A percentile compares a stretch with the other conserved stretches of the same genome.
Conservation (phyloP, 1,140 invertebrate genomes). For the Scaptomyza montana region DNA sequence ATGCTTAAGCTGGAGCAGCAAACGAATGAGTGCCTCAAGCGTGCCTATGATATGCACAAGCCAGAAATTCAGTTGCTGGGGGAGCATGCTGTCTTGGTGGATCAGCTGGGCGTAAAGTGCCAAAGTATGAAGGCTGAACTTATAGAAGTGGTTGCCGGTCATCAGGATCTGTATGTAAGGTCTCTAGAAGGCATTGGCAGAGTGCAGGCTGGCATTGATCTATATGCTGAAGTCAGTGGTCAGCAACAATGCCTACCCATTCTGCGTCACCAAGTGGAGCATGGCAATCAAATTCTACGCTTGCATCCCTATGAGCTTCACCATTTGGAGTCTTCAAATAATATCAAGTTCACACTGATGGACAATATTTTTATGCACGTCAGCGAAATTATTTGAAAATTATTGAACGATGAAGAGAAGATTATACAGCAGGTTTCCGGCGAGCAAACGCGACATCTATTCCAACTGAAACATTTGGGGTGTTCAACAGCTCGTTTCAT, state of each 20-base stretch:
- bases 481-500: no score
- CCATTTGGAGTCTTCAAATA: conserved; percentile 85
- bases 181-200: conserved; percentile 86
- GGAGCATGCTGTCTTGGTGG: conserved; percentile 91
- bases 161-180: conserved; percentile 91
- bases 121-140: conserved; percentile 92
- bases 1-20: conserved; percentile 92
- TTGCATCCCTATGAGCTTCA: conserved; percentile 90
- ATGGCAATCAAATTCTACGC: conserved; percentile 94
- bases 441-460: conserved; percentile 89
- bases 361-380: conserved; percentile 88
- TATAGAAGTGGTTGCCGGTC: conserved; percentile 88
- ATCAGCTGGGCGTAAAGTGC: conserved; percentile 92
- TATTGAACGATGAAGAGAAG: conserved; percentile 87
- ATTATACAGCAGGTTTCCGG: conserved; percentile 87
- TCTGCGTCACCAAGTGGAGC: conserved; percentile 88
- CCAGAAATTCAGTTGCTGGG: conserved; percentile 89
- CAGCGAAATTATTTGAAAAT: conserved; percentile 85
- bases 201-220: conserved; percentile 87
- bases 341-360: conserved; percentile 85
- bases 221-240: conserved; percentile 88
- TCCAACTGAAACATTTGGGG: conserved; percentile 93
- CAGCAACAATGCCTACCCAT: conserved; percentile 86
- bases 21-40: conserved; percentile 91
- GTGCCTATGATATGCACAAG: conserved; percentile 91